Percentiles rank a stretch among this genome's conserved stretches.
Conservation (phyloP, 1,140 invertebrate species). For the Acromyrmex echinatior region DNA sequence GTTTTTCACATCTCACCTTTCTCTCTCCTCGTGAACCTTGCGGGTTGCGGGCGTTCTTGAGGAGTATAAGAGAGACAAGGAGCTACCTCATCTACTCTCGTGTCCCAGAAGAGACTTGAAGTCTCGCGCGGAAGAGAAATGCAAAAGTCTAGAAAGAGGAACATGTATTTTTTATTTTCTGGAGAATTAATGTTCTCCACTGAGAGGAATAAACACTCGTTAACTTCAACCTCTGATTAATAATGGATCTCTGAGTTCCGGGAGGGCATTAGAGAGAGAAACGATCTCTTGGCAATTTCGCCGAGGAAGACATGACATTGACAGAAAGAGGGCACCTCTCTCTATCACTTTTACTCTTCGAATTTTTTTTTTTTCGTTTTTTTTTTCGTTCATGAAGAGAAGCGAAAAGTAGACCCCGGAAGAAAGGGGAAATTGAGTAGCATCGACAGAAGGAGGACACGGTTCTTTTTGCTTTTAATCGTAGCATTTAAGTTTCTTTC, state of each 20-base stretch:
- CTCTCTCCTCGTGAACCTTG: neutral
- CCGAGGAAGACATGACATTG: neutral
- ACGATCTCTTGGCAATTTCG: conserved; percentile 11
- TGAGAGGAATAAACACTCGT: neutral
- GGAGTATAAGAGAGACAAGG: conserved; percentile 10
- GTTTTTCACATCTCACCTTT: conserved; percentile 4
- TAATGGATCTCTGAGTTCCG: neutral
- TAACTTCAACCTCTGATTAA: conserved; percentile 10
- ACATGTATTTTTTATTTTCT: neutral
- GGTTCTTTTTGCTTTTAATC: conserved; percentile 49
- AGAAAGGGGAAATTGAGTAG: neutral
- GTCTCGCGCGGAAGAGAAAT: neutral
- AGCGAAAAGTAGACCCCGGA: conserved; percentile 21
- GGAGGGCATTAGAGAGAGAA: conserved; percentile 8
- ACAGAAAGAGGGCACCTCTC: conserved; percentile 16
- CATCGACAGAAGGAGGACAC: conserved; percentile 32
- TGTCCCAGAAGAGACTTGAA: conserved; percentile 15
- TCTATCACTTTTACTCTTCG: conserved; percentile 9
- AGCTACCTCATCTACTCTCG: conserved; percentile 2
- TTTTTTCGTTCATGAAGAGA: neutral
- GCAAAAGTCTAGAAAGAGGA: neutral
- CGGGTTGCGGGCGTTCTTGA: neutral
- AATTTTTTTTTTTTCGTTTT: conserved; percentile 17
- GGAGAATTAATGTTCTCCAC: neutral
- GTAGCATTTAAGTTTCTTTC: conserved; percentile 26